Evolutionary conservation across 2,113 vertebrate genomes (phyloP), one percentile per base, ranked within the genome.

Genomic region (Poeciliopsis retropinna): DNA sequence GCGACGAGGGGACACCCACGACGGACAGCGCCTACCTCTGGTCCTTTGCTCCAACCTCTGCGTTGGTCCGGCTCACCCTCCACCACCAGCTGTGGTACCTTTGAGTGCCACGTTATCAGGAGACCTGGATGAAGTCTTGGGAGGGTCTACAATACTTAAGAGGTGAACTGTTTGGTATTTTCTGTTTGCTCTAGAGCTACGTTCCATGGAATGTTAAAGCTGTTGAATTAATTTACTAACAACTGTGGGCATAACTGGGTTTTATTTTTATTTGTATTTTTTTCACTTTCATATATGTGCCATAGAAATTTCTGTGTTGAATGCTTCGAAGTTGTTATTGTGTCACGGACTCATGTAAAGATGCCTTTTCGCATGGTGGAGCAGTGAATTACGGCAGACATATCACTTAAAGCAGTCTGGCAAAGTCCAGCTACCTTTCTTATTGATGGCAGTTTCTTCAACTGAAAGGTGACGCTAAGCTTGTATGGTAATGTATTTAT

Each of bases 141-240:
- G 27, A n/a, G 63, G 29, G 68, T 74, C 10, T 70, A 27, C 54
- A 39, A 12, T 2, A 41, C 10, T 30, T 15, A 27, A 30, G 68
- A 22, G 61, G 76, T 15, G 12, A 31, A 76, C 19, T 47, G 32
- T 70, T 44, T 61, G 64, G 75, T 75, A 73, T 76, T 66, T 71
- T 47, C 51, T 57, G 22, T 57, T 60, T 28, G 34, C 64, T 54
- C 64, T 51, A 78, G 72, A 76, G 83, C 80, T 73, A 79, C 88
- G 89, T 92, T 91, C 80, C 70, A 66, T 84, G 68, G 80, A 91
- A 91, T 91, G 84, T 86, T 67, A 29, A 85, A 81, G 34, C 41
- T 79, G 2, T 60, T 27, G 30, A 47, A 44, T 67, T 81, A 31
- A 82, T 81, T 72, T 28, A 30, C 79, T 66, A 61, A 84, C 61